These are phyloP conservation scores for Clarias gariepinus DNA, from an alignment of 2,113 vertebrate genomes.

Conservation along the genomic window DNA sequence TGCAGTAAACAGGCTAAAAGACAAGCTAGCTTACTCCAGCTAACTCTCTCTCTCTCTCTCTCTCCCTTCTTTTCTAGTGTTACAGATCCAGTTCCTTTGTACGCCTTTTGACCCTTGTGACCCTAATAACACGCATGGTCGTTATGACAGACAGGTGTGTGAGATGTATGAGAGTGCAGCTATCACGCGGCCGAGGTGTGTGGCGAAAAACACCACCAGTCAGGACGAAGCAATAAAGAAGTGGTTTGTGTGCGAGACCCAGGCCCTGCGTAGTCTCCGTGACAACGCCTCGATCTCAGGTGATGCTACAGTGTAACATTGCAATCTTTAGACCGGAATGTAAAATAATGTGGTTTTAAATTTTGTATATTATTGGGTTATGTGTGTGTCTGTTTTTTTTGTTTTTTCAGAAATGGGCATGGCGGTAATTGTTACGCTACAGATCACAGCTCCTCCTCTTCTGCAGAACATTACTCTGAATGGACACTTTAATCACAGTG, in stretches of 20 bases:
- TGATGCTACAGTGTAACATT: no score
- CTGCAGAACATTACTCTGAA: slow-evolving; percentile 19
- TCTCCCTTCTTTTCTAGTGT: slow-evolving; percentile 39
- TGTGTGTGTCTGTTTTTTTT: neutral
- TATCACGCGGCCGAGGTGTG: neutral
- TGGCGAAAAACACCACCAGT: slow-evolving; percentile 4
- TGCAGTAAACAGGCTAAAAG: neutral
- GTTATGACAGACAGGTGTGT: neutral
- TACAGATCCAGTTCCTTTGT: slow-evolving; percentile 63
- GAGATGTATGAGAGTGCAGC: neutral
- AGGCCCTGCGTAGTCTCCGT: slow-evolving; percentile 1
- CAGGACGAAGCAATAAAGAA: neutral
- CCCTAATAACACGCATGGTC: neutral
- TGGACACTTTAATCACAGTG: slow-evolving; percentile 29
- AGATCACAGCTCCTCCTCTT: neutral
- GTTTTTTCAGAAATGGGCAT: neutral
- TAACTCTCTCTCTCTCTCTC: neutral
- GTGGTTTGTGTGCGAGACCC: slow-evolving; percentile 45
- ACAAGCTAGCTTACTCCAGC: neutral
- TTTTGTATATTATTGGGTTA: no score
- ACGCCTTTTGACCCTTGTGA: slow-evolving; percentile 48
- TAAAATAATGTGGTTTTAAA: no score
- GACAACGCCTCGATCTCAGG: slow-evolving; percentile 36
- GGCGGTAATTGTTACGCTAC: slow-evolving; percentile 24
- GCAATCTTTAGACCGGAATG: no score